Base-by-base conservation (phyloP, 92 coral and sea anemone species). In the Palythoa heliodiscus region DNA sequence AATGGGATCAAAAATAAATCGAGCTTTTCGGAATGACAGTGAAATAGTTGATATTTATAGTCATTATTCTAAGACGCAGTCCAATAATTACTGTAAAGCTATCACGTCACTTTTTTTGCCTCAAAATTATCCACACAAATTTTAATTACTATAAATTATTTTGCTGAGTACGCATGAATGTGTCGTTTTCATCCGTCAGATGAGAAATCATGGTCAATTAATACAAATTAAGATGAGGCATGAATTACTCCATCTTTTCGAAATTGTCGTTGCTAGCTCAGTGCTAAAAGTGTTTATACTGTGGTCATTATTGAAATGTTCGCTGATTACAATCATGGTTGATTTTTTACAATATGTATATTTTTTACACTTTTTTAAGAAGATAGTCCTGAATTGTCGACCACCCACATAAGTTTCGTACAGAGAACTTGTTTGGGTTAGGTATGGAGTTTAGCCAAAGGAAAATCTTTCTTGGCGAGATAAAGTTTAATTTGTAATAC, bases 401-500 rank as follows among this genome's bases (percentile, higher is more conserved):
- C 67, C 67, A 60, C 67, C 76, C 76, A 71, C 38, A 20, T 40
- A 8, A 40, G 60, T 76, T 29, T 57, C 40, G 40, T 7, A 60
- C 53, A 1, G 24, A 17, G 14, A 15, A 1, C 47, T 17, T 25
- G 43, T 60, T 60, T 55, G 82, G 19, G 67, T 54, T 23, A 13
- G 53, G 17, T 66, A 11, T 6, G 25, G 24, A 22, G 39, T 50
- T 16, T 57, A 38, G 43, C 16, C 54, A 6, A 39, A 60, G 63
- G 17, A 8, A 77, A 16, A 58, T 77, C 13, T 43, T 77, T 77
- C 52, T 58, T 48, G 83, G 50, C 63, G 54, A 60, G 53, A 11
- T 13, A 35, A 77, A 37, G 13, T 37, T 60, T 37, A 60, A 60
- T 16, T 20, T 38, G 83, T 57, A 58, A 77, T 47, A 57, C 57